These are phyloP conservation scores for Drosophila longiperda DNA, from an alignment of 2,888 invertebrate species.

Conservation along the genomic window DNA sequence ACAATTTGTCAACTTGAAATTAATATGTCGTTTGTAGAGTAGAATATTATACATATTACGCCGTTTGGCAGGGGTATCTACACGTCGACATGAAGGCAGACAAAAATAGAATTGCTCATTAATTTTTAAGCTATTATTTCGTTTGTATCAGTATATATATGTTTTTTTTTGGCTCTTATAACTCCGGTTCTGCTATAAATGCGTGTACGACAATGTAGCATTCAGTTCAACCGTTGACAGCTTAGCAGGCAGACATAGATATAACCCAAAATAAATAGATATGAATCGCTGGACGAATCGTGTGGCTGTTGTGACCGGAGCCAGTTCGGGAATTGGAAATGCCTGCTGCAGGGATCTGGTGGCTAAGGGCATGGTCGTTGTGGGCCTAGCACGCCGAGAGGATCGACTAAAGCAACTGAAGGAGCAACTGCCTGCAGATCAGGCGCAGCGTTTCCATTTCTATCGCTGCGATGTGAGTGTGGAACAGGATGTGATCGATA, in stretches of 20 bases:
- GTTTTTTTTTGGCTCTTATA: not conserved
- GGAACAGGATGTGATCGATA: constrained; percentile 86
- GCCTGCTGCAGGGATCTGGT: constrained; percentile 84
- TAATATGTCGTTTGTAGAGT: not conserved
- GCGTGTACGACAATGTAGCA: not conserved
- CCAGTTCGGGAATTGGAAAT: constrained; percentile 87
- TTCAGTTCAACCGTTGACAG: constrained; percentile 20
- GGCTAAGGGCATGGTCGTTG: constrained; percentile 86
- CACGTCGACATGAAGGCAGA: not conserved
- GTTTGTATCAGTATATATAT: not conserved
- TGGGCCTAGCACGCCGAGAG: constrained; percentile 86
- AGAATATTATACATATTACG: not conserved
- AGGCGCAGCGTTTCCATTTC: constrained; percentile 81
- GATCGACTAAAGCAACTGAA: constrained; percentile 83
- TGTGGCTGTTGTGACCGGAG: constrained; percentile 88
- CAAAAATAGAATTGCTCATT: not conserved
- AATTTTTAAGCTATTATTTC: not conserved
- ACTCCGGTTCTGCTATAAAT: constrained; percentile 32
- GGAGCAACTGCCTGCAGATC: constrained; percentile 49
- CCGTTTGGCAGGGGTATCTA: not conserved
- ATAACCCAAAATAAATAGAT: too few species aligned
- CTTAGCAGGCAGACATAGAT: not conserved
- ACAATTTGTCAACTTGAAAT: not conserved
- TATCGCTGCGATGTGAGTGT: constrained; percentile 86
- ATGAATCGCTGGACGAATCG: constrained; percentile 87